Conservation (phyloP, 2,888 invertebrate species). For the Phlogophora meticulosa region DNA sequence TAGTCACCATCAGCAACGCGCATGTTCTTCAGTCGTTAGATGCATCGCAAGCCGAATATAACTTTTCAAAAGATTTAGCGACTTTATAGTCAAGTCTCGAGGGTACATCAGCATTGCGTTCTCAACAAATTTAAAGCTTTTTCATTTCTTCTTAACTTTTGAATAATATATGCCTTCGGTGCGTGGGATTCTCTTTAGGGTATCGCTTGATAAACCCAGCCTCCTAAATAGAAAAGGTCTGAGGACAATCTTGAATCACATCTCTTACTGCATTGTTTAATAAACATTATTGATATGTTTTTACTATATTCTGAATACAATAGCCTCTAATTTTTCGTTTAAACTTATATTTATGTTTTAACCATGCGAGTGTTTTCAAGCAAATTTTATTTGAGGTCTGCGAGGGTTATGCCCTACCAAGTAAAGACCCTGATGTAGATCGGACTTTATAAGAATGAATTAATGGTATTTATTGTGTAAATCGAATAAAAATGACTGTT, state of each 20-base stretch:
- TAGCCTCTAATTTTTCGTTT: neutral
- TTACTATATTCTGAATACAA: conserved; percentile 48
- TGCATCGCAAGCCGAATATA: conserved; percentile 18
- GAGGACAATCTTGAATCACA: conserved; percentile 38
- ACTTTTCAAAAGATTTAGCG: conserved; percentile 25
- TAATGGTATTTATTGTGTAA: no score
- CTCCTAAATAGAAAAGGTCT: conserved; percentile 49
- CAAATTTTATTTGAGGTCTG: neutral
- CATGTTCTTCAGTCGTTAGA: neutral
- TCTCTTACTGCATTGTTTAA: conserved; percentile 44
- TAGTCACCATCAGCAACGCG: neutral
- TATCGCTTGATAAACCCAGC: conserved; percentile 50
- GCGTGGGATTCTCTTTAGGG: conserved; percentile 54
- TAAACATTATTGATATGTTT: conserved; percentile 47
- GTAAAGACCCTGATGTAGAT: neutral
- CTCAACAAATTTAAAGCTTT: conserved; percentile 49
- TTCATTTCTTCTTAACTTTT: conserved; percentile 58
- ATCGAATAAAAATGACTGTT: no score
- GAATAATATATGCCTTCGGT: conserved; percentile 56
- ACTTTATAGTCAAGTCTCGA: conserved; percentile 49
- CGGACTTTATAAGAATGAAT: no score
- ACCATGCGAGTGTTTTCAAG: neutral
- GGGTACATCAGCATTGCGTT: conserved; percentile 47
- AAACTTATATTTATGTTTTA: neutral
- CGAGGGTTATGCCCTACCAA: neutral